Conservation (phyloP, 2,888 invertebrate genomes). For the Cybosia mesomella region DNA sequence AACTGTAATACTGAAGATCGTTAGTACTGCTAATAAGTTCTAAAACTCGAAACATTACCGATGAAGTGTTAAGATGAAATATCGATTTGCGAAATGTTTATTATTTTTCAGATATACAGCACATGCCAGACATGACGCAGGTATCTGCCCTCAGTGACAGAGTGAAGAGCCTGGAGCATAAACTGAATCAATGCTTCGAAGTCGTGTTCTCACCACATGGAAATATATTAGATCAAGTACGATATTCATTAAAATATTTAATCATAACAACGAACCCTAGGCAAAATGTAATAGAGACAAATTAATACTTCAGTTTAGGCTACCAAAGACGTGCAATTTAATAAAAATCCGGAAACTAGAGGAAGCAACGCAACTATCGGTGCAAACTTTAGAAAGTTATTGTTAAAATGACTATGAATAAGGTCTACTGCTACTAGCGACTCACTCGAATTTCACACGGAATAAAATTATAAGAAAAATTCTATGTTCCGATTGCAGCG, state of each 20-base stretch:
- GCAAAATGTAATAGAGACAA: no score
- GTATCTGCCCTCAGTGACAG: neutral
- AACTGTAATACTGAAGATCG: neutral
- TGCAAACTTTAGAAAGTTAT: no score
- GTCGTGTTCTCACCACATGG: constrained; percentile 4
- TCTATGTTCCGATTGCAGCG: no score
- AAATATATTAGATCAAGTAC: constrained; percentile 11
- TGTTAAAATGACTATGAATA: no score
- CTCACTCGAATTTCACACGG: no score
- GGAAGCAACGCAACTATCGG: no score
- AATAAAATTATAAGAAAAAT: no score
- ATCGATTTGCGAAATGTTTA: neutral
- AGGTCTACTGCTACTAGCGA: no score
- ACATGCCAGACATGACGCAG: neutral
- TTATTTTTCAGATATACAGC: neutral
- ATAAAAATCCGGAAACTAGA: no score
- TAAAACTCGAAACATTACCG: neutral
- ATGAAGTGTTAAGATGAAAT: neutral
- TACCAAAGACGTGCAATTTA: no score
- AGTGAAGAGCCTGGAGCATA: neutral
- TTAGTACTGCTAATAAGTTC: no score
- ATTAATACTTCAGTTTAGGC: no score
- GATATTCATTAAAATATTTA: neutral
- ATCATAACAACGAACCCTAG: neutral
- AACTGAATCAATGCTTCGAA: constrained; percentile 3